Conservation (phyloP, 2,113 vertebrate genomes). For the Cyanistes caeruleus region DNA sequence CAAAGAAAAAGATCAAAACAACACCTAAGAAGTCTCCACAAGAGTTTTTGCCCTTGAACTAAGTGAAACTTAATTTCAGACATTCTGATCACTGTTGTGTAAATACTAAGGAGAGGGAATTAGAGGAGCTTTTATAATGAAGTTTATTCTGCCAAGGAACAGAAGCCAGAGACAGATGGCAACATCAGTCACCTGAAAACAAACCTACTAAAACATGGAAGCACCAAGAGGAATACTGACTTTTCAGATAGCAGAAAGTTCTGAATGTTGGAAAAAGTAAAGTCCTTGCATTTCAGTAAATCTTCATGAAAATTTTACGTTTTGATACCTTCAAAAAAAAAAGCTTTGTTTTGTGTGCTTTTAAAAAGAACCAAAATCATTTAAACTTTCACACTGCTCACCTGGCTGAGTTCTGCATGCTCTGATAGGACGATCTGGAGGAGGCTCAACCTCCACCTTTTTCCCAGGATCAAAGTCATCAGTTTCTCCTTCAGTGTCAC, state of each 20-base stretch:
- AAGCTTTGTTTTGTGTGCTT: neutral
- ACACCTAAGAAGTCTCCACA: neutral
- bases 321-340: neutral
- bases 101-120: neutral
- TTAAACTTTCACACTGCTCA: conserved; percentile 3
- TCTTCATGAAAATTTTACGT: neutral
- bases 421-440: conserved; percentile 87
- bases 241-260: neutral
- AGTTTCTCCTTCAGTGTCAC: conserved; percentile 85
- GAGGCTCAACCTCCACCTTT: conserved; percentile 89
- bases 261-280: neutral
- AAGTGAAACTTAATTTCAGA: neutral
- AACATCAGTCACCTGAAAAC: neutral
- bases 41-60: neutral
- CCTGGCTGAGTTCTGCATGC: conserved; percentile 94
- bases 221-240: neutral
- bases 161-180: neutral
- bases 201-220: neutral
- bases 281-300: neutral
- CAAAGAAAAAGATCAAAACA: neutral
- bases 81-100: neutral
- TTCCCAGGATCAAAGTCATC: conserved; percentile 88
- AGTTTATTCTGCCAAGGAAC: neutral
- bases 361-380: neutral
- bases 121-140: neutral